Percentiles rank a stretch among this genome's conserved stretches.
Evolutionary conservation across 2,888 invertebrate species (phyloP).

Genomic region (Lasiommata megera): DNA sequence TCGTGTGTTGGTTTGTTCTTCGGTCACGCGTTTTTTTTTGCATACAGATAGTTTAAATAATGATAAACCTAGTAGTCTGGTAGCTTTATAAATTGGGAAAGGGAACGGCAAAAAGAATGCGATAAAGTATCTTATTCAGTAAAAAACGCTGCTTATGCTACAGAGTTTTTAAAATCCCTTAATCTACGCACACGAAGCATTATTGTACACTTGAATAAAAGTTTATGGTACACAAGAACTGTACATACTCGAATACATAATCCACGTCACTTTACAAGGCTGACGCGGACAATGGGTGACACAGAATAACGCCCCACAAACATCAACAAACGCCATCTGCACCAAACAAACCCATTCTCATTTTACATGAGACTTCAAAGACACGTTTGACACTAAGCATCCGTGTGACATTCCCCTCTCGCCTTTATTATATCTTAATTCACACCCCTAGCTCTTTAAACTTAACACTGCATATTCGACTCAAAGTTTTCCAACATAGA

Average conservation of each 20-base stretch:
- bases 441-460: slow-evolving; percentile 68
- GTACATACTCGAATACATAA: not conserved
- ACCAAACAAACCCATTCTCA: slow-evolving; percentile 51
- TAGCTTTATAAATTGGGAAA: no score
- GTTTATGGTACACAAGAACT: not conserved
- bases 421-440: slow-evolving; percentile 74
- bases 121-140: no score
- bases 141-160: no score
- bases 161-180: no score
- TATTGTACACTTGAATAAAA: not conserved
- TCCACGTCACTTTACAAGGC: slow-evolving; percentile 9
- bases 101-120: no score
- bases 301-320: slow-evolving; percentile 29
- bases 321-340: slow-evolving; percentile 38
- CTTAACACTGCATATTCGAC: slow-evolving; percentile 34
- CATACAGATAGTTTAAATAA: no score
- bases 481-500: slow-evolving; percentile 29
- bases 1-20: no score
- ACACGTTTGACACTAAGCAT: slow-evolving; percentile 75
- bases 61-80: no score
- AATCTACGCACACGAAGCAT: no score
- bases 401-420: slow-evolving; percentile 64
- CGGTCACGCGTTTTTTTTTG: no score
- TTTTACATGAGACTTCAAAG: slow-evolving; percentile 67
- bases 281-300: slow-evolving; percentile 5